These are phyloP conservation scores for Eubasilissa regina DNA, from an alignment of 1,140 invertebrate species.

Conservation along the genomic window DNA sequence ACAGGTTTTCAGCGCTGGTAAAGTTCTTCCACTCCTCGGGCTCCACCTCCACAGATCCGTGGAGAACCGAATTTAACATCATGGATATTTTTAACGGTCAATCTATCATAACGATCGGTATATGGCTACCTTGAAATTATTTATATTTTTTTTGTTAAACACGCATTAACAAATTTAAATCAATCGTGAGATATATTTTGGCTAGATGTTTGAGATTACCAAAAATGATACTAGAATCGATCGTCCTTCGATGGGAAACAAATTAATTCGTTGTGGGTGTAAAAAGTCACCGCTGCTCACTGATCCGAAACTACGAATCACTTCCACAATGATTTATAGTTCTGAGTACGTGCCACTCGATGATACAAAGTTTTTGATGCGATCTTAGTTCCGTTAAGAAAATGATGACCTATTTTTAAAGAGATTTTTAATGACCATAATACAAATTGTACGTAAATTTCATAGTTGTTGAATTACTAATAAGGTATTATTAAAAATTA, in stretches of 20 bases:
- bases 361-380: not conserved
- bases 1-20: slow-evolving; percentile 17
- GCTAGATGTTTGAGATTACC: too few species aligned
- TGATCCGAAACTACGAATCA: not conserved
- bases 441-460: not conserved
- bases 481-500: too few species aligned
- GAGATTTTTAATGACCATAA: too few species aligned
- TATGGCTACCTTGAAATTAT: too few species aligned
- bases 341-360: not conserved
- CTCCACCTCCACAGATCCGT: slow-evolving; percentile 40
- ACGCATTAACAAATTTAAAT: too few species aligned
- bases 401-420: not conserved
- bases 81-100: not conserved
- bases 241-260: not conserved
- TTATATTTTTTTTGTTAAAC: too few species aligned
- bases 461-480: too few species aligned
- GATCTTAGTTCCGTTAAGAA: not conserved
- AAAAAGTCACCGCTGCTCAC: not conserved
- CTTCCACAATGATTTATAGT: too few species aligned
- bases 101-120: too few species aligned
- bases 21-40: slow-evolving; percentile 36
- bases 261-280: not conserved
- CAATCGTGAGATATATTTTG: too few species aligned
- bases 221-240: too few species aligned
- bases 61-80: slow-evolving; percentile 41